Conservation (phyloP, 2,888 invertebrate species). For the Cremastinae sp. region DNA sequence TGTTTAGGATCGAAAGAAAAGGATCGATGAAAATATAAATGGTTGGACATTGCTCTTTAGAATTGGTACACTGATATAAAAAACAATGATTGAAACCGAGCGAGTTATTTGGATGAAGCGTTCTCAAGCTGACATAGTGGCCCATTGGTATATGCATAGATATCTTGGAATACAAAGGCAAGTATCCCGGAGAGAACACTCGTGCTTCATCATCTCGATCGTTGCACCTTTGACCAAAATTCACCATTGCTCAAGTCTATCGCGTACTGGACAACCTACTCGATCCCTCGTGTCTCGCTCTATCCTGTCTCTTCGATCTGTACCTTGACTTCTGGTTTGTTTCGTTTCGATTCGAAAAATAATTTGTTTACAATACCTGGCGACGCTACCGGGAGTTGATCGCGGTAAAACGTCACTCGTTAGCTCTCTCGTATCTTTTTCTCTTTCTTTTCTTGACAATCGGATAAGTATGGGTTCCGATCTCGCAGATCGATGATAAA, state of each 20-base stretch:
- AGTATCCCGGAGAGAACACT: slow-evolving; percentile 74
- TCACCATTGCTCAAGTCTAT: slow-evolving; percentile 66
- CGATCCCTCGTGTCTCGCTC: slow-evolving; percentile 34
- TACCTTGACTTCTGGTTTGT: slow-evolving; percentile 48
- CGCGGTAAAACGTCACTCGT: slow-evolving; percentile 36
- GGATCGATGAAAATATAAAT: too few relatives aligned
- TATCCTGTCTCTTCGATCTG: slow-evolving; percentile 24
- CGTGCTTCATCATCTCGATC: slow-evolving; percentile 68
- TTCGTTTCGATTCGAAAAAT: slow-evolving; percentile 72
- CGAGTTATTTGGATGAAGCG: not conserved
- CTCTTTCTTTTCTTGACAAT: slow-evolving; percentile 35
- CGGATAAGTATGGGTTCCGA: slow-evolving; percentile 55
- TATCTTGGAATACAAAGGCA: slow-evolving; percentile 52
- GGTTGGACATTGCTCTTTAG: too few relatives aligned
- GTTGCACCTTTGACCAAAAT: slow-evolving; percentile 73
- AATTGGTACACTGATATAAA: too few relatives aligned
- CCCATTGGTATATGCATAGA: slow-evolving; percentile 1
- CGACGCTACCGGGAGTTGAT: slow-evolving; percentile 26
- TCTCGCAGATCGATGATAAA: slow-evolving; percentile 65
- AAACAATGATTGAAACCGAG: not conserved
- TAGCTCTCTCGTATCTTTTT: slow-evolving; percentile 38
- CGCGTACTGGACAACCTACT: slow-evolving; percentile 53
- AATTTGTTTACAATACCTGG: slow-evolving; percentile 75
- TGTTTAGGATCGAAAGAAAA: too few relatives aligned
- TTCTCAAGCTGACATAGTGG: not conserved